Conservation (phyloP, 2,113 vertebrate species). For the Phyllostomus hastatus region DNA sequence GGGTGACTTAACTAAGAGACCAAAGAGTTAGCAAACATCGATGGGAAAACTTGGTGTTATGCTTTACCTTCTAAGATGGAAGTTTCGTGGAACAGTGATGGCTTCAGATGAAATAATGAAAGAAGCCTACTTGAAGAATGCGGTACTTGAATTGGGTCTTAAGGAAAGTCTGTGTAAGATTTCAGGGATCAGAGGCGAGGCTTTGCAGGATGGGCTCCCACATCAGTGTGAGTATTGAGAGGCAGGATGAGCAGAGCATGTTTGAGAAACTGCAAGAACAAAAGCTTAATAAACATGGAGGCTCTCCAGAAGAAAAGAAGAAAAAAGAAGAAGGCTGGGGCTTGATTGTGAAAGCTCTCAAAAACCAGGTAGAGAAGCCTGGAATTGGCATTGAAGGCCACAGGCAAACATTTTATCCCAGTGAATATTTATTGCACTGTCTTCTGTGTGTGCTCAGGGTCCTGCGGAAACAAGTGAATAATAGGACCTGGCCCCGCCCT, state of each 20-base stretch:
- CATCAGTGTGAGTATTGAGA: not conserved
- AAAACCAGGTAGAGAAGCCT: not conserved
- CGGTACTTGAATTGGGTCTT: not conserved
- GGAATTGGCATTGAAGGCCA: not conserved
- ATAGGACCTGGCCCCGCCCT: not conserved
- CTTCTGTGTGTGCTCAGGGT: not conserved
- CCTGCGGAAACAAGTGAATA: not conserved
- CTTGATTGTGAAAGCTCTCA: not conserved
- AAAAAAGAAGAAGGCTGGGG: not conserved
- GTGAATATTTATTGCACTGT: not conserved
- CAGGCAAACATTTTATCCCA: not conserved
- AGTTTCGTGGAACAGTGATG: not conserved
- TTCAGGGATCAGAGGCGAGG: not conserved
- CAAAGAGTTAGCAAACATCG: not conserved
- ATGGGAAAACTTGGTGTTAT: not conserved
- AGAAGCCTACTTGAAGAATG: not conserved
- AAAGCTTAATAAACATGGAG: not conserved
- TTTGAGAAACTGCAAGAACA: not conserved
- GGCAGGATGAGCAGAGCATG: not conserved
- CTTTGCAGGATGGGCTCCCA: not conserved
- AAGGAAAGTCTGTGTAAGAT: not conserved
- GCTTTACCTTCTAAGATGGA: not conserved
- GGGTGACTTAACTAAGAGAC: not conserved
- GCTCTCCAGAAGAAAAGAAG: constrained; percentile 5
- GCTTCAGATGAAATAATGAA: not conserved